A percentile compares a stretch with the other conserved stretches of the same genome.
Conservation (phyloP, 2,113 vertebrate genomes). For the Corvus moneduloides region DNA sequence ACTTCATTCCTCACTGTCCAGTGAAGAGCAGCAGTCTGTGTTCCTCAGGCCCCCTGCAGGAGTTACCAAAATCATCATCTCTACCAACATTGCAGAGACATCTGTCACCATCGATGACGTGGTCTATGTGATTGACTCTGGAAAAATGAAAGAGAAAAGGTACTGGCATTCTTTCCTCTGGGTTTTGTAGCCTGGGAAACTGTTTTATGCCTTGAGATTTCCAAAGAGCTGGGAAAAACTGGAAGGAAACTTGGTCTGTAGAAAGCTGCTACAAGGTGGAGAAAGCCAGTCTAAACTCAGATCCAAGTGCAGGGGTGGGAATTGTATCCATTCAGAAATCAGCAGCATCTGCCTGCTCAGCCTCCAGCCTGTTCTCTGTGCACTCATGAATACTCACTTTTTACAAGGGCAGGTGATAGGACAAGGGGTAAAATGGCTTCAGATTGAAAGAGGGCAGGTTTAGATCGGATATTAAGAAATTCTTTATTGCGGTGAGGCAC, state of each 20-base stretch:
- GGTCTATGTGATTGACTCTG: constrained; percentile 94
- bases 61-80: constrained; percentile 94
- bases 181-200: not conserved
- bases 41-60: constrained; percentile 86
- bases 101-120: constrained; percentile 97
- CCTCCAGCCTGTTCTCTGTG: not conserved
- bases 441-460: not conserved
- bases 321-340: not conserved
- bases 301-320: not conserved
- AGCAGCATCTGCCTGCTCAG: not conserved
- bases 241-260: not conserved
- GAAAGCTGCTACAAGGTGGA: not conserved
- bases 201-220: not conserved
- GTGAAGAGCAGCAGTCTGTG: constrained; percentile 94
- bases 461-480: not conserved
- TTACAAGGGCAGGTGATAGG: not conserved
- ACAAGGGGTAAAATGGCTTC: not conserved
- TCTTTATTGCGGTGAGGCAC: not conserved
- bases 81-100: constrained; percentile 97
- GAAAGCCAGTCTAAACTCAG: not conserved
- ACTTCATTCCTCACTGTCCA: constrained; percentile 91
- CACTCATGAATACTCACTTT: not conserved
- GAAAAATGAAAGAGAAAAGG: constrained; percentile 99
- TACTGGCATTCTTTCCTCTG: constrained; percentile 11
- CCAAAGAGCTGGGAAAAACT: not conserved